Base-by-base conservation (phyloP, 2,113 vertebrate genomes). In the Neomonachus schauinslandi region DNA sequence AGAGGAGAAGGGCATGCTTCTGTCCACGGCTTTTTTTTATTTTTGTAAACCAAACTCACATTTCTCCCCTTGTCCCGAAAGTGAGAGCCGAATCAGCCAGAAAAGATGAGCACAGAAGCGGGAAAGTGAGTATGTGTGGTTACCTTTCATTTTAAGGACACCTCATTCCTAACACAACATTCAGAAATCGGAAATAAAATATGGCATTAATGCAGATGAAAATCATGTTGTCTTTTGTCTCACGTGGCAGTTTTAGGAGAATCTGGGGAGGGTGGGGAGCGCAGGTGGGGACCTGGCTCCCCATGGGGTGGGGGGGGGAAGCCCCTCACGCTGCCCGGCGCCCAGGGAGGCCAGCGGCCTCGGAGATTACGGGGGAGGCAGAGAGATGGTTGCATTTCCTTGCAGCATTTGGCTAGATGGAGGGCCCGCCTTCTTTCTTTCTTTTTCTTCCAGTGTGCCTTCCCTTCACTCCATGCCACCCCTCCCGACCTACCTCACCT, bases 121-220 rank as follows among this genome's bases (percentile, higher is more conserved):
- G 90, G 96, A 97, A 97, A 97, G 98, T 94, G 97, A 98, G 91
- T 95, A 91, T 97, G 87, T 97, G 97, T 89, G 97, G 96, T 97
- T 98, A 96, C 97, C 97, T 98, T 98, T 97, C 39, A 71, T 82
- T 55, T 61, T 91, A 92, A 98, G 96, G 96, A 94, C 63, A 97
- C 96, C 95, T 98, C 95, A 96, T 98, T 98, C 97, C 93, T 98
- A 93, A 97, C 63, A 94, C 95, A 95, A 97, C 97, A 98, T 97
- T 98, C 97, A 96, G 98, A 98, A 98, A 98, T 94, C 97, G 91
- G 97, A 97, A 98, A 97, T 97, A 94, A 98, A 94, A 74, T 31
- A 21, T 3, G 19, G 97, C 97, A 95, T 98, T 97, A 95, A 95
- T 97, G 97, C 96, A 69, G 96, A 97, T 98, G 92, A 97, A 98